Percentiles rank a stretch among this genome's conserved stretches.
Evolutionary conservation across 2,888 invertebrate species (phyloP).

Genomic region (Xestia ashworthii): DNA sequence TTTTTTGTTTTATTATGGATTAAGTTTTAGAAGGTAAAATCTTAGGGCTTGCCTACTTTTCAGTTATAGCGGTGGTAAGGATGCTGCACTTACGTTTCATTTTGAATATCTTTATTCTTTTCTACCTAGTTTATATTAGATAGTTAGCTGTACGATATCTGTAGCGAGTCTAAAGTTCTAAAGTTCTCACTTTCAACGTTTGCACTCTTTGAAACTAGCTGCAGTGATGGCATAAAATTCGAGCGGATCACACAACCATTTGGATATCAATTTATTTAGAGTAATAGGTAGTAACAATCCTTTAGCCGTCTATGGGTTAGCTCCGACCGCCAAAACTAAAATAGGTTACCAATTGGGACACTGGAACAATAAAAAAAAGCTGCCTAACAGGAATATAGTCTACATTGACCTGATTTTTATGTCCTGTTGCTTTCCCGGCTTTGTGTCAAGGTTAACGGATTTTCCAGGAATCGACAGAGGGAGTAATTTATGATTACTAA

Average conservation of each 20-base stretch:
- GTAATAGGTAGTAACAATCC: not conserved
- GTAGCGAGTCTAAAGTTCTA: not conserved
- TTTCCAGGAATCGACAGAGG: not conserved
- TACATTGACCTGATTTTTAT: slow-evolving; percentile 44
- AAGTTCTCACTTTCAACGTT: not conserved
- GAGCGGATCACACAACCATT: not conserved
- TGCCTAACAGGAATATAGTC: not conserved
- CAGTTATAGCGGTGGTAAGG: not conserved
- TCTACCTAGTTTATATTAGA: not conserved
- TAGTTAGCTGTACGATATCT: not conserved
- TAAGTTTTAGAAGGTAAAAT: slow-evolving; percentile 8
- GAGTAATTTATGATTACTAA: not conserved
- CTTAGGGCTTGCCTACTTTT: slow-evolving; percentile 1
- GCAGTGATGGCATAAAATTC: not conserved
- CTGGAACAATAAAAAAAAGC: not conserved
- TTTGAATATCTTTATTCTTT: not conserved
- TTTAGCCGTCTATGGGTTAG: too few species aligned
- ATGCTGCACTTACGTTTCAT: not conserved
- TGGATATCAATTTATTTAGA: not conserved
- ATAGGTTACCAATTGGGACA: slow-evolving; percentile 13
- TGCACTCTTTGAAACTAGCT: not conserved
- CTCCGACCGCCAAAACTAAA: slow-evolving; percentile 7
- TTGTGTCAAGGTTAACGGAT: slow-evolving; percentile 20
- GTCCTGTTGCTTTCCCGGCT: not conserved
- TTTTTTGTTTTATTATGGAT: slow-evolving; percentile 16